These are phyloP conservation scores for Okapia johnstoni DNA, from an alignment of 2,113 vertebrate genomes.

Conservation along the genomic window DNA sequence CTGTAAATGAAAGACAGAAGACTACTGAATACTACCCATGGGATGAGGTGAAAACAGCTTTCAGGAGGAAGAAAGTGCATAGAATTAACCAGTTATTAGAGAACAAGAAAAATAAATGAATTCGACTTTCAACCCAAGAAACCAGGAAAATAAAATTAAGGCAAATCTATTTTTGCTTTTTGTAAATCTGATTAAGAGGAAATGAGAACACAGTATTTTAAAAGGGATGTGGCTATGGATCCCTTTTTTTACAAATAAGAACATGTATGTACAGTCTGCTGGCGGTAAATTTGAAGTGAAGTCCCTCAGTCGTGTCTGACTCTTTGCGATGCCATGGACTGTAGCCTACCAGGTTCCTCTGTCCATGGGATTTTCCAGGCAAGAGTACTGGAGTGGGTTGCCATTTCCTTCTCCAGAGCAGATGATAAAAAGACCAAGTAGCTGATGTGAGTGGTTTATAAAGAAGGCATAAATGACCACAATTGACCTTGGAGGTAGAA, in stretches of 20 bases:
- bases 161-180: neutral
- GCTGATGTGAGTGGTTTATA: neutral
- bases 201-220: neutral
- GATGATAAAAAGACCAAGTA: neutral
- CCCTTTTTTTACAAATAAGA: neutral
- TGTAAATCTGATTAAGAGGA: neutral
- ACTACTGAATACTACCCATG: rapidly evolving
- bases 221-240: neutral
- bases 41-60: neutral
- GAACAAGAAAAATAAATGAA: neutral
- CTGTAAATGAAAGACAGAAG: neutral
- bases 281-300: neutral
- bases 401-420: neutral
- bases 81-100: neutral
- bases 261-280: neutral
- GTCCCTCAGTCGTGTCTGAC: neutral
- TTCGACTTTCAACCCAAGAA: neutral
- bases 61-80: neutral
- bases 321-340: neutral
- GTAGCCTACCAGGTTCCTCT: too few species aligned
- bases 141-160: neutral
- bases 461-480: neutral
- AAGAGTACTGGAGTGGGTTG: neutral
- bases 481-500: neutral
- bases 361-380: too few species aligned